A percentile compares a stretch with the other conserved stretches of the same genome.
Conservation (phyloP, 2,888 invertebrate species). For the Nudaria mundana region DNA sequence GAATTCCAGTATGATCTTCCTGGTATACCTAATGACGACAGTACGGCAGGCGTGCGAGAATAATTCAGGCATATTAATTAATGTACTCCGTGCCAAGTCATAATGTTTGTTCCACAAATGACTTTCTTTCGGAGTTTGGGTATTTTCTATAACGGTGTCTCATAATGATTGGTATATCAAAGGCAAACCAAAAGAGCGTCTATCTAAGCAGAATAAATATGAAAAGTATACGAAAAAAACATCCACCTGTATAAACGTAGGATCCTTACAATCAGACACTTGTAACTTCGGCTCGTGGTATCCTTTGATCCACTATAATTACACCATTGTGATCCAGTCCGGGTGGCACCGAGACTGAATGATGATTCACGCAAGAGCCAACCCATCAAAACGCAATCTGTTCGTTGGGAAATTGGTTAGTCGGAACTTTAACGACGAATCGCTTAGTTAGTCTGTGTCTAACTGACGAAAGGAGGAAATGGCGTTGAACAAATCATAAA, state of each 20-base stretch:
- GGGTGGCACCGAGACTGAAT: slow-evolving; percentile 19
- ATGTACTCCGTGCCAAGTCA: too few relatives aligned
- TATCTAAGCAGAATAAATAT: too few relatives aligned
- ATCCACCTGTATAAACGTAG: slow-evolving; percentile 32
- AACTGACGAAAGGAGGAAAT: background rate
- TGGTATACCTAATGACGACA: too few relatives aligned
- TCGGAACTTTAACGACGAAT: background rate
- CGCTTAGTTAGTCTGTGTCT: background rate
- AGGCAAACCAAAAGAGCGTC: too few relatives aligned
- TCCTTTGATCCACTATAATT: slow-evolving; percentile 50
- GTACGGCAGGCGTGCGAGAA: too few relatives aligned
- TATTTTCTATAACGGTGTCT: too few relatives aligned
- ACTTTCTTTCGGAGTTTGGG: too few relatives aligned
- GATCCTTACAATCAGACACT: slow-evolving; percentile 15
- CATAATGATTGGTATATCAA: too few relatives aligned
- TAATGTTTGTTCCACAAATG: too few relatives aligned
- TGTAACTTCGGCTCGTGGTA: slow-evolving; percentile 15
- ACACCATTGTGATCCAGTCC: slow-evolving; percentile 46
- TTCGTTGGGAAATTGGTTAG: background rate
- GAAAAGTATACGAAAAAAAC: too few relatives aligned
- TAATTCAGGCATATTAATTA: too few relatives aligned
- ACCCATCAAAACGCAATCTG: slow-evolving; percentile 3
- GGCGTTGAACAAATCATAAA: background rate
- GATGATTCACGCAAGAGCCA: slow-evolving; percentile 29
- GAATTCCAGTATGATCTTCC: too few relatives aligned